Conservation (phyloP, 2,888 invertebrate genomes). For the Philhelius pedissequus region DNA sequence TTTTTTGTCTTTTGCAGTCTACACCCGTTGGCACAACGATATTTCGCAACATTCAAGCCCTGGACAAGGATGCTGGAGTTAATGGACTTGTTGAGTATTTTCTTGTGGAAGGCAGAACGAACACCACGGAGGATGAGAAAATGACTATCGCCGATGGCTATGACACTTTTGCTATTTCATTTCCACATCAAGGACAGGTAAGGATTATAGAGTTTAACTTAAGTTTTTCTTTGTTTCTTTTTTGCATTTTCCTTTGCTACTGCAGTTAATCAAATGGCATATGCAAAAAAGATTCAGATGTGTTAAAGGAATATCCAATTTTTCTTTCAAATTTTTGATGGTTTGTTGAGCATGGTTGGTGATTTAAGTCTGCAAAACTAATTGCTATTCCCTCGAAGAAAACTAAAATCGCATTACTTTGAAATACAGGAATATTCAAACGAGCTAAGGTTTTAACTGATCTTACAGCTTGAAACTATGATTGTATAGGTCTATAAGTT, state of each 20-base stretch:
- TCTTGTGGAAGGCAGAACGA: conserved; percentile 83
- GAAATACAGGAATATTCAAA: not conserved
- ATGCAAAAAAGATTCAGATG: not conserved
- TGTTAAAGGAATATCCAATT: not conserved
- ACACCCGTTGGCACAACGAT: conserved; percentile 92
- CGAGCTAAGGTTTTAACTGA: not conserved
- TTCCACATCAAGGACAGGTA: conserved; percentile 91
- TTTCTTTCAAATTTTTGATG: conserved; percentile 17
- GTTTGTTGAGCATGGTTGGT: not conserved
- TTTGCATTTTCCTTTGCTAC: not conserved
- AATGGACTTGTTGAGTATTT: conserved; percentile 94
- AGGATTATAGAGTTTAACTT: conserved; percentile 46
- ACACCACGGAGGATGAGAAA: conserved; percentile 80
- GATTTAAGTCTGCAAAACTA: not conserved
- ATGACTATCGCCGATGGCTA: conserved; percentile 88
- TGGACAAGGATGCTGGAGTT: conserved; percentile 91
- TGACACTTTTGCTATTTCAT: conserved; percentile 90
- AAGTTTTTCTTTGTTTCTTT: not conserved
- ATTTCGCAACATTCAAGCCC: conserved; percentile 88
- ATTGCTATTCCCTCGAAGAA: not conserved
- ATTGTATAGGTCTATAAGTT: not conserved
- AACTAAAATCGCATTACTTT: not conserved
- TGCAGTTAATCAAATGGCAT: conserved; percentile 10
- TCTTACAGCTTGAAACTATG: not conserved
- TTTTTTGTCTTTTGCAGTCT: conserved; percentile 81